Evolutionary conservation across 2,888 invertebrate genomes (phyloP), one percentile per base, ranked within the genome.

Genomic region (Nesidiocoris tenuis): DNA sequence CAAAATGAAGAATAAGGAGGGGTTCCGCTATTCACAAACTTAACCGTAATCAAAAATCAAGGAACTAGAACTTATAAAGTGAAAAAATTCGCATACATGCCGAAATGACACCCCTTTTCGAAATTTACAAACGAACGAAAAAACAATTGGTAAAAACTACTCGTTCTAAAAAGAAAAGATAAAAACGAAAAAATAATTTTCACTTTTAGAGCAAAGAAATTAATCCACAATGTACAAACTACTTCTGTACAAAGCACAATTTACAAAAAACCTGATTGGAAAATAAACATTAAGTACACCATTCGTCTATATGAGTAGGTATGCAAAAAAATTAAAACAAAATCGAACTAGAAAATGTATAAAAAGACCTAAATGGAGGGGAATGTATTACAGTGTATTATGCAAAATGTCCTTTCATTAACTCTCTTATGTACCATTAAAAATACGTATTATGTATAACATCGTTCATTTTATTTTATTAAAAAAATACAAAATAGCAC

Each of bases 401-500:
- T 70, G 70, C 70, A 70, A 70, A 70, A 59, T 22, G 18, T 57
- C 54, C 59, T 22, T 70, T 70, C n/a, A 18, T 59, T 59, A 9
- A 18, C 59, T 59, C 59, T 18, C 18, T 17, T 59, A 59, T n/a
- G 59, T 59, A 17, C 18, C 59, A 59, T 59, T 70, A 57, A 70
- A 57, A 70, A 70, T 70, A 59, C 57, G 57, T 70, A 67, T 56
- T 18, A 54, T 56, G n/a, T 59, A 59, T 59, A 59, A n/a, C 59
- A 18, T 17, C 59, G n/a, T 70, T 70, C n/a, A 61, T 56, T 70
- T 70, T n/a, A n/a, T n/a, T 70, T 70, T 22, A 63, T 75, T 75
- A 75, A 75, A 75, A 75, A 75, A 75, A 75, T 75, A 75, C 66
- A 75, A 75, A 75, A 75, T 75, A 75, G 75, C 75, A 75, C 75